Base-by-base conservation (phyloP, 2,888 invertebrate genomes). In the Hipparchia semele region DNA sequence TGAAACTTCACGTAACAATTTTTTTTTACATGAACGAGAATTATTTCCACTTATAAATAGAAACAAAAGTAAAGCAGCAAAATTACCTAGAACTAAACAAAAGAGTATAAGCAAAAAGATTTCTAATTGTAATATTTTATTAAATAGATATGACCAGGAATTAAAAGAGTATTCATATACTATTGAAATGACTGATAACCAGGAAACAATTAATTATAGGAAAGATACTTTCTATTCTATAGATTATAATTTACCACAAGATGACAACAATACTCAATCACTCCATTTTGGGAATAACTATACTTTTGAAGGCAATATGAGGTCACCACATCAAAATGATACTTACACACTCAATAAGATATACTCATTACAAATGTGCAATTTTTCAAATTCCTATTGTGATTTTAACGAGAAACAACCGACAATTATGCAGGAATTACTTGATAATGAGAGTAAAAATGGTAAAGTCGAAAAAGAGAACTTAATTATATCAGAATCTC, bases 1-100 rank as follows among this genome's bases (percentile, higher is more conserved):
- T 53, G 84, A 83, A 68, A 76, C 80, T 67, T 87, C 88, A 2
- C 82, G 67, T 76, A 80, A 87, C 23, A 86, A 88, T 71, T 86
- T 87, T 73, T 49, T 69, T 10, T 46, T 77, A 13, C 58, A 72
- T 13, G 75, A 77, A 53, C 56, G 56, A 39, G 23, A 58, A 12
- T 12, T 46, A 45, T 39, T 45, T 45, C 33, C 13, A 23, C 7
- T 46, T 49, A n/a, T 39, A 53, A 9, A 10, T 53, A 12, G 51
- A 49, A 56, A 53, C 5, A 53, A 23, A 6, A 62, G n/a, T 45
- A 49, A 62, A 62, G 6, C 10, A 45, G 46, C 13, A 13, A 13
- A 56, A 56, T 56, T 56, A 13, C 56, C 56, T 5, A 8, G 6
- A 58, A 3, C 23, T 23, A 58, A 56, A 13, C 46, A 46, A 2